Evolutionary conservation across 2,888 invertebrate genomes (phyloP), one percentile per base, ranked within the genome.

Genomic region (Drosophila nr. fundita): DNA sequence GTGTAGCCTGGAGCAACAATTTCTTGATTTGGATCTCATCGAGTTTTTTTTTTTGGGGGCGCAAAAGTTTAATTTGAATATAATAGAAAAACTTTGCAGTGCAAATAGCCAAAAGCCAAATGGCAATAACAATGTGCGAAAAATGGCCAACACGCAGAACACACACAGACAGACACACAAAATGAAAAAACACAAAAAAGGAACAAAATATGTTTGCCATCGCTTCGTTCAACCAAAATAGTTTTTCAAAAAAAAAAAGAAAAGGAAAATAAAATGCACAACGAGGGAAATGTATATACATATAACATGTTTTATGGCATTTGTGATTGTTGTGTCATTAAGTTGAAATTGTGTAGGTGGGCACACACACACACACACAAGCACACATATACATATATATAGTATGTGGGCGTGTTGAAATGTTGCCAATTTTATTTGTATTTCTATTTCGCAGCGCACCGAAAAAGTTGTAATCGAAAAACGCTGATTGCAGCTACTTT

Each of bases 341-440:
- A 86, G 86, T 90, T 87, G 89, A 89, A 85, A 90, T 85, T 90
- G 85, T 84, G 87, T 85, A 83, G 85, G 85, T 89, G 90, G 90
- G 75, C 81, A 67, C 21, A 69, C 60, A 73, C 66, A 63, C 52
- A 80, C 32, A 50, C 59, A 53, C 42, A 49, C 49, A 53, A 24
- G 50, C 40, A 42, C n/a, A 55, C 18, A 55, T 49, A 50, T 42
- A 63, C 54, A 64, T 40, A 55, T 29, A 27, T 60, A 42, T 36
- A 52, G 27, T 38, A 27, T 21, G 29, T 66, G 78, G 89, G 85
- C 72, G 85, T 89, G 73, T 55, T 66, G 52, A 65, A 65, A 61
- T 78, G 79, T 58, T 68, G 68, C 72, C 83, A 90, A 87, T 87
- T 85, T 85, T 66, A 81, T 87, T 83, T 89, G 64, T 67, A 65